phyloP scores from a whole-genome alignment of 2,113 vertebrate genomes.

The Scomber japonicus region DNA sequence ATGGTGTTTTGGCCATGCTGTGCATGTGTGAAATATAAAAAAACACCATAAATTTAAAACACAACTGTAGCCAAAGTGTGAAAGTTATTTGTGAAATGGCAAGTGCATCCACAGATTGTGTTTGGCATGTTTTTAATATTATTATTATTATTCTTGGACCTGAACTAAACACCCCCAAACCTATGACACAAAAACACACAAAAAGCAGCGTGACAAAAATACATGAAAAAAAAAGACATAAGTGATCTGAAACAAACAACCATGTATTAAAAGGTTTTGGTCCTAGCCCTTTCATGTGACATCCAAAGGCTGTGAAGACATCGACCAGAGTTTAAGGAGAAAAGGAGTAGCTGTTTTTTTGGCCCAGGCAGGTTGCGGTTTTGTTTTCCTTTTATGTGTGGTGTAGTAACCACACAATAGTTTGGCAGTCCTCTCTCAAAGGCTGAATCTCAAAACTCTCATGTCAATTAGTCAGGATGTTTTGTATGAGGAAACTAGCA shows the following conservation, averaged over 20 bases:
- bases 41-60: constrained; percentile 19
- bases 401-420: not conserved
- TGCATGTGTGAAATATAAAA: not conserved
- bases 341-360: not conserved
- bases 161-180: not conserved
- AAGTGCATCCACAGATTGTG: not conserved
- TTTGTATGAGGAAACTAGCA: not conserved
- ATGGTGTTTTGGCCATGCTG: not conserved
- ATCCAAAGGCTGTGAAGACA: constrained; percentile 8
- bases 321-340: constrained; percentile 1
- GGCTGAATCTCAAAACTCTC: constrained; percentile 40
- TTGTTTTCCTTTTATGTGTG: not conserved
- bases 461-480: constrained; percentile 3
- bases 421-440: not conserved
- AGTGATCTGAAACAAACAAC: not conserved
- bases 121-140: not conserved
- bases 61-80: not conserved
- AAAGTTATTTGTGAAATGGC: not conserved
- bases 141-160: not conserved
- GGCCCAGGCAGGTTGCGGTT: not conserved
- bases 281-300: not conserved
- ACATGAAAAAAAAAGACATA: not conserved
- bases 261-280: not conserved
- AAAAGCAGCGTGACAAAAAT: not conserved
- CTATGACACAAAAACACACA: not conserved